Evolutionary conservation across 1,140 invertebrate genomes (phyloP).

Genomic region (Achatina immaculata): DNA sequence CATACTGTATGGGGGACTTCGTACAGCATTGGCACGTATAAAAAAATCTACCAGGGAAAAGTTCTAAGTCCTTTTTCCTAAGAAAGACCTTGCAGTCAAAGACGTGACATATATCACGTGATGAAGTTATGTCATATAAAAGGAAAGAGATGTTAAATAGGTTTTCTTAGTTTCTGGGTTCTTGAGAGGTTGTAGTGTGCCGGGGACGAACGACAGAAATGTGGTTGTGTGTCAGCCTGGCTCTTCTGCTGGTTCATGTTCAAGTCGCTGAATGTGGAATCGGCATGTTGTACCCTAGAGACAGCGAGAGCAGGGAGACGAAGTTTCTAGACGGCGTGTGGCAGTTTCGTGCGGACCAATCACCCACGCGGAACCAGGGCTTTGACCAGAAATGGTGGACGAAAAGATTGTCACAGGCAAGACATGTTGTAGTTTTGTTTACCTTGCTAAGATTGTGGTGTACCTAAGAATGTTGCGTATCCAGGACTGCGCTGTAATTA

Average conservation of each 20-base stretch:
- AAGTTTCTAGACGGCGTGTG: conserved; percentile 86
- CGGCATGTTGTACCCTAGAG: conserved; percentile 80
- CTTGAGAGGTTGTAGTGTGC: too few species aligned
- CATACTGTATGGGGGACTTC: too few species aligned
- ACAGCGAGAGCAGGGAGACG: conserved; percentile 84
- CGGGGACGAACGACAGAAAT: not conserved
- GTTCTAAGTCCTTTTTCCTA: too few species aligned
- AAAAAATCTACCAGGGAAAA: too few species aligned
- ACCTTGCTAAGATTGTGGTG: not conserved
- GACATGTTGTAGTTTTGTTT: not conserved
- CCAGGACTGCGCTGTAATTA: too few species aligned
- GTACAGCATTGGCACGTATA: too few species aligned
- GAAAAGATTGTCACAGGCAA: conserved; percentile 73
- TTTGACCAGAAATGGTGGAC: conserved; percentile 84
- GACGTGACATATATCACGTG: too few species aligned
- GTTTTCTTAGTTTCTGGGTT: too few species aligned
- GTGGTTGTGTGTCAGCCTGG: not conserved
- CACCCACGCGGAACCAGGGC: conserved; percentile 80
- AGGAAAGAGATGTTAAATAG: too few species aligned
- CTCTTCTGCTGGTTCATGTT: not conserved
- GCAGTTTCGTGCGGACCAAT: conserved; percentile 82
- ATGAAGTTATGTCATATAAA: too few species aligned
- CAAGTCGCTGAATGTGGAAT: not conserved
- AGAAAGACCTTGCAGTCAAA: too few species aligned
- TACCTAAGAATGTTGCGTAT: too few species aligned